Evolutionary conservation across 2,888 invertebrate species (phyloP), one percentile per base, ranked within the genome.

Genomic region (Boloria euphrosyne): DNA sequence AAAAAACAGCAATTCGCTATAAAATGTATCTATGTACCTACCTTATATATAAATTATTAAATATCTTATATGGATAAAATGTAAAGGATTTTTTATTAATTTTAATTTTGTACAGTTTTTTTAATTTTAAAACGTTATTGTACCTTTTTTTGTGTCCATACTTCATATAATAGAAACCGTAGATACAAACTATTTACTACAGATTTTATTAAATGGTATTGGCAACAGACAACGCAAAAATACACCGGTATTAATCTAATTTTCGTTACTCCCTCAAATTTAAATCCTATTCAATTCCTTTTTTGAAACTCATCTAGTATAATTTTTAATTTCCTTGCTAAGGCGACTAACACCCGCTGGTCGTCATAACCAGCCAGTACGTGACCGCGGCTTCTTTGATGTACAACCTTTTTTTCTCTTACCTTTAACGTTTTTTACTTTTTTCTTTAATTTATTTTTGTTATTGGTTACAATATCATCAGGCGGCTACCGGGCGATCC

Each of bases 351-450:
- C 86, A 79, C 90, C 89, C 89, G 90, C 90, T 85, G 89, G 73
- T 85, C 83, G 80, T 89, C 90, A 89, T 89, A 90, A 89, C 90
- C 83, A 73, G 81, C 80, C 83, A 80, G 80, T 86, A 91, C 92
- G 91, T 91, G 91, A 89, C 86, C 82, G 91, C 89, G 90, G 90
- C 86, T 76, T 79, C 90, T 91, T 91, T 91, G 89, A 89, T 82
- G 85, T 76, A 75, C 80, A 77, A 74, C 75, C 79, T 82, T 89
- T 89, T 89, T 89, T 89, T 83, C 81, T 83, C 74, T 79, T 79
- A 82, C 78, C 78, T 80, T 81, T 83, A 82, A 82, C 80, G 80
- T 49, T 47, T 77, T 78, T 83, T 55, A 44, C 58, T 49, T 85
- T 82, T 84, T 84, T 83, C 76, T 83, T 84, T 82, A 83, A 85